Evolutionary conservation across 2,113 vertebrate genomes (phyloP), one percentile per base, ranked within the genome.

Genomic region (Chloroceryle aenea): DNA sequence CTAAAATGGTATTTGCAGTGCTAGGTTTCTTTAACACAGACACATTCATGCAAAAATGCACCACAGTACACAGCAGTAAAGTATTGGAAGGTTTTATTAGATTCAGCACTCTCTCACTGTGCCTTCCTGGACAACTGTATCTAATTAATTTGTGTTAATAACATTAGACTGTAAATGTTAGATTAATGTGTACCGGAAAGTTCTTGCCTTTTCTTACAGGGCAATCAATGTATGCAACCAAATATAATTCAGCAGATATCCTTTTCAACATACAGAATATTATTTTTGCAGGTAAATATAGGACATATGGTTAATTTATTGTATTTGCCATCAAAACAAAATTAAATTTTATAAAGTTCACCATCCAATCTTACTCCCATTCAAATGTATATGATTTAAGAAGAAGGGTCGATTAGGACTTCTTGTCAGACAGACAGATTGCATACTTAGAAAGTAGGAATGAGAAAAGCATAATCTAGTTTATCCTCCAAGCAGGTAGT

Each of bases 11-110:
- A n/a, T 87, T 76, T 79, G 27, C 40, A 47, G 14, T 30, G 27
- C 23, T 23, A 36, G 23, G 14, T 76, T 80, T 86, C 50, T 79
- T 73, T 81, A 77, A 53, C 27, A 74, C 68, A 73, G 58, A 48
- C 7, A 13, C 19, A 64, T 58, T 69, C 14, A 7, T 64, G 53
- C 26, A 64, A 72, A 91, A 82, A 86, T 32, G 67, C 40, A 73
- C 43, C 58, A 76, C 50, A 68, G 48, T 45, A 40, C n/a, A 26
- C n/a, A 74, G 30, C 79, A 87, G 36, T 58, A 18, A 85, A 62
- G n/a, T 42, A 93, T 69, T 56, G 72, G 27, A 75, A 90, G 42
- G 17, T 25, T 92, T 94, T 90, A 90, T 96, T 93, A 84, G 52
- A 86, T 83, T 93, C 76, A 86, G 15, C 47, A n/a, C 63, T 59